Evolutionary conservation across 2,797 vertebrate species (phyloP), one percentile per base, ranked within the genome.

Genomic region (Coilia nasus): DNA sequence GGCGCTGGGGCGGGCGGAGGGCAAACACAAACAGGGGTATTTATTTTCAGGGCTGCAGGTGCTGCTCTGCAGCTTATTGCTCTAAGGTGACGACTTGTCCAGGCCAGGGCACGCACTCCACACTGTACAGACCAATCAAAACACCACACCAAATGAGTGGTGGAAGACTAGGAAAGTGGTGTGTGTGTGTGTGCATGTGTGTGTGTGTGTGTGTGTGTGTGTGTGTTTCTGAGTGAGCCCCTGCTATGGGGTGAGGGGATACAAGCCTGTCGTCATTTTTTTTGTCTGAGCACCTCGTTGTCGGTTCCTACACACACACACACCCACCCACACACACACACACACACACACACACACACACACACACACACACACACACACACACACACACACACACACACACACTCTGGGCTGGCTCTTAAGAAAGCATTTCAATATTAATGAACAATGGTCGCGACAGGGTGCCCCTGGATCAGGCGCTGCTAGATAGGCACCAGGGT

Each of bases 1-100:
- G 47, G 78, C 80, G 81, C 86, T 15, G 81, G 62, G 88, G 86
- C 88, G 84, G 91, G 87, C 84, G 81, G 83, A 84, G 83, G 92
- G 86, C 15, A 81, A 83, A 81, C 86, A 82, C 81, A 85, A 90
- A 90, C 82, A 62, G 88, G 88, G 62, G 60, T 93, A 91, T 94
- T 95, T 94, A 94, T 95, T 93, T 93, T 91, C 88, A 87, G 89
- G 89, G 89, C 90, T 15, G 89, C 91, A 94, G 93, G 93, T 94
- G 92, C 89, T 90, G 54, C 86, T 90, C 92, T 89, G 86, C 85
- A 89, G 91, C 89, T 91, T 93, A 91, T 92, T 93, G 90, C 81
- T 93, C 93, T 88, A 90, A 90, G 90, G 92, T 87, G 91, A 93
- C 92, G 91, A 21, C 62, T 25, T 88, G 90, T 92, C 91, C 88